A percentile compares a stretch with the other conserved stretches of the same genome.
Evolutionary conservation across 1,140 invertebrate genomes (phyloP).

Genomic region (Nasonia giraulti): DNA sequence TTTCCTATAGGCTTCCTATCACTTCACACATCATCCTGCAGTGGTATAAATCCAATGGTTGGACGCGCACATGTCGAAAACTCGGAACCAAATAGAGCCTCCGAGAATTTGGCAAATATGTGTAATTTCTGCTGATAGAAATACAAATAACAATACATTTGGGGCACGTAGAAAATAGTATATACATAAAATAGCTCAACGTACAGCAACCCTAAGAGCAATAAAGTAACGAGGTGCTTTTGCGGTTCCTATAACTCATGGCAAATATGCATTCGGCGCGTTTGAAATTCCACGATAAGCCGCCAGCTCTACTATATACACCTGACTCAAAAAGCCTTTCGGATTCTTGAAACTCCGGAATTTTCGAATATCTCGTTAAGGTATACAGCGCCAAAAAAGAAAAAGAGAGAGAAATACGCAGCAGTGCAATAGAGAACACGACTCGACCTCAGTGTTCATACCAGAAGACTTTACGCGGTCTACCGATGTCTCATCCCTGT

Average conservation of each 20-base stretch:
- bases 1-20: not conserved
- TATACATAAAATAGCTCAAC: no score
- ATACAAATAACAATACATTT: no score
- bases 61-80: no score
- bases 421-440: no score
- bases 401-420: no score
- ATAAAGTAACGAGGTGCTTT: no score
- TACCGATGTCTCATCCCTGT: not conserved
- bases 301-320: not conserved
- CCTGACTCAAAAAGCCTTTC: slow-evolving; percentile 13
- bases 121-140: not conserved
- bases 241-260: not conserved
- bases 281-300: slow-evolving; percentile 29
- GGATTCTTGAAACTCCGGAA: slow-evolving; percentile 10
- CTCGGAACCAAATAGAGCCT: not conserved
- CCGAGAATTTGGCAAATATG: not conserved
- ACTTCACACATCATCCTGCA: not conserved
- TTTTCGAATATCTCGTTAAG: slow-evolving; percentile 33
- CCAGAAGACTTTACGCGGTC: not conserved
- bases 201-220: no score
- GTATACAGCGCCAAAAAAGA: not conserved
- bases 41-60: not conserved
- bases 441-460: slow-evolving; percentile 3
- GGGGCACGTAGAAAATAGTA: no score
- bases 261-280: slow-evolving; percentile 19